phyloP scores from a whole-genome alignment of 2,888 invertebrate species.

The Eutolmus rufibarbis region DNA sequence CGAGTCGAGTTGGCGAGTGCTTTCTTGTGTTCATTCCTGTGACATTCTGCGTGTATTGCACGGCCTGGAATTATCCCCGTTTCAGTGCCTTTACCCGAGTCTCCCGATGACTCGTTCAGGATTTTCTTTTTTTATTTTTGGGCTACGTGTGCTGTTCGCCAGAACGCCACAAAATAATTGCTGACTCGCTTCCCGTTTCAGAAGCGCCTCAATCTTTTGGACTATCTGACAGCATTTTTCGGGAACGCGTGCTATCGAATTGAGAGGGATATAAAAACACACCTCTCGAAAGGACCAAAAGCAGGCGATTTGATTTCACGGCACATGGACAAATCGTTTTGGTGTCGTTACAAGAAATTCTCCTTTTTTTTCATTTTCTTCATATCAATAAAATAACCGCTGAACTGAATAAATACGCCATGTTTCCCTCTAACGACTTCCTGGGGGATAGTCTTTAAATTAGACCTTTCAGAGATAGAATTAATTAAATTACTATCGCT shows the following conservation, averaged over 20 bases:
- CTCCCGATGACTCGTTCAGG: background rate
- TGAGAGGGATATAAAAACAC: background rate
- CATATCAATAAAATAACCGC: background rate
- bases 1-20: background rate
- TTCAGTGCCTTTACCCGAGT: background rate
- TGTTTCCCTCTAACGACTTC: background rate
- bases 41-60: constrained; percentile 21
- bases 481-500: background rate
- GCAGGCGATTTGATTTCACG: constrained; percentile 20
- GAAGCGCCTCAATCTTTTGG: background rate
- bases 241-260: background rate
- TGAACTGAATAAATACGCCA: background rate
- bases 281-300: background rate
- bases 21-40: constrained; percentile 19
- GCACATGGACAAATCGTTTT: constrained; percentile 32
- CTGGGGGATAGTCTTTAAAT: background rate
- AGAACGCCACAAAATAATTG: background rate
- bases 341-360: background rate
- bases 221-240: background rate
- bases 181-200: constrained; percentile 14
- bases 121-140: background rate
- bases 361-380: background rate
- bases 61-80: background rate
- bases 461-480: background rate
- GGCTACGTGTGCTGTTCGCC: background rate